Evolutionary conservation across 35 echinoderm and acorn worm genomes (phyloP), one percentile per base, ranked within the genome.

Genomic region (Stichopus chloronotus): DNA sequence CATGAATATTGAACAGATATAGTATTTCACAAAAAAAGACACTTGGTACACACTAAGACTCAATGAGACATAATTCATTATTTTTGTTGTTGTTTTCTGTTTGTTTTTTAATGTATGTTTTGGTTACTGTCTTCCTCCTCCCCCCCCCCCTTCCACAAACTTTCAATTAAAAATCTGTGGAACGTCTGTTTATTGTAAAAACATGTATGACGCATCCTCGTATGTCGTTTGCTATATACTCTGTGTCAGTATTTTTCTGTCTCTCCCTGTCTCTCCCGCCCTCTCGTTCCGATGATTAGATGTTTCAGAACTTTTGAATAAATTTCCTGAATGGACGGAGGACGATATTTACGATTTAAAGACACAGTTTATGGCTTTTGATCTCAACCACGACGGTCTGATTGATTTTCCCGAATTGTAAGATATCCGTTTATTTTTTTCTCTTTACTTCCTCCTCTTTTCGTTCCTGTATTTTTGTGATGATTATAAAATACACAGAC

Each of bases 321-420:
- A 92, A 57, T 96, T 79, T 76, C 57, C 90, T 11, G 56, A 88
- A 57, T 96, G 90, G 89, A 72, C 90, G 0, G 81, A 92, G 53
- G 54, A 20, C 4, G 94, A 97, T 16, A 65, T 97, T 30, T 72
- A 86, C 3, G 94, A 93, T 68, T 87, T 97, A 57, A 54, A 69
- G 56, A 79, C 63, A 8, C 94, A 93, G n/a, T 97, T 97, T 86
- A 78, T 92, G 88, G 30, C 79, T 55, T 97, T 95, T 93, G 96
- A 97, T 92, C 30, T 91, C 4, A 97, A 97, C 58, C 65, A 95
- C 23, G 96, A 97, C 56, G 94, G 96, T 53, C 88, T 97, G 16
- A 97, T 97, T 63, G 96, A 97, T 84, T 97, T 92, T 72, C 94
- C 72, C 8, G 96, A 97, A 92, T 72, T 97, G 96, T 94, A 93